Evolutionary conservation across 2,888 invertebrate species (phyloP).

Genomic region (Rhorus exstirpatorius): DNA sequence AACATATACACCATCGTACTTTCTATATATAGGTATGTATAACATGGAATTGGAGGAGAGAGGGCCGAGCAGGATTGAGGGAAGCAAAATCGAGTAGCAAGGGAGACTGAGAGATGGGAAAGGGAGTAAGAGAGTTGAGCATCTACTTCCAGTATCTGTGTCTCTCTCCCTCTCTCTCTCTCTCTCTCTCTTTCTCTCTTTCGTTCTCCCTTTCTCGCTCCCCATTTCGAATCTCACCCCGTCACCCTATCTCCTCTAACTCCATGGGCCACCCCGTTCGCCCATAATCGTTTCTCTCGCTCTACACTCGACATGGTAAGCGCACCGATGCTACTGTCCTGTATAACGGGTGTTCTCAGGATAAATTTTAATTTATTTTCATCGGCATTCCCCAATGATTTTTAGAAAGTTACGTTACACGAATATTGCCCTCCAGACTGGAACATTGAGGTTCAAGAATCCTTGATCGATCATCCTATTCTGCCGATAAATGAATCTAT

Average conservation of each 20-base stretch:
- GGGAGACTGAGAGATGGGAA: conserved; percentile 55
- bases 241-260: conserved; percentile 77
- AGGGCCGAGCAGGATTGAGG: conserved; percentile 43
- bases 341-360: conserved; percentile 38
- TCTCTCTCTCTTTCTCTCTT: conserved; percentile 38
- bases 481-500: neutral
- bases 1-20: conserved; percentile 22
- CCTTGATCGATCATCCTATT: neutral
- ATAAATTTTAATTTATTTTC: neutral
- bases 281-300: conserved; percentile 79
- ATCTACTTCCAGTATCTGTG: conserved; percentile 55
- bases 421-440: neutral
- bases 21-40: conserved; percentile 13
- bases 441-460: neutral
- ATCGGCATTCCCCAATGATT: neutral
- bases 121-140: conserved; percentile 64
- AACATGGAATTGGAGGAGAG: conserved; percentile 36
- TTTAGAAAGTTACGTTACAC: neutral
- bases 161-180: conserved; percentile 3
- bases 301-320: conserved; percentile 69
- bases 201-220: conserved; percentile 30
- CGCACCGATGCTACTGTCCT: conserved; percentile 54
- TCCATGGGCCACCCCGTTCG: conserved; percentile 78
- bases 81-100: conserved; percentile 46
- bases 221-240: conserved; percentile 79